phyloP scores from a whole-genome alignment of 2,888 invertebrate species.

The Xanthorhoe designata region DNA sequence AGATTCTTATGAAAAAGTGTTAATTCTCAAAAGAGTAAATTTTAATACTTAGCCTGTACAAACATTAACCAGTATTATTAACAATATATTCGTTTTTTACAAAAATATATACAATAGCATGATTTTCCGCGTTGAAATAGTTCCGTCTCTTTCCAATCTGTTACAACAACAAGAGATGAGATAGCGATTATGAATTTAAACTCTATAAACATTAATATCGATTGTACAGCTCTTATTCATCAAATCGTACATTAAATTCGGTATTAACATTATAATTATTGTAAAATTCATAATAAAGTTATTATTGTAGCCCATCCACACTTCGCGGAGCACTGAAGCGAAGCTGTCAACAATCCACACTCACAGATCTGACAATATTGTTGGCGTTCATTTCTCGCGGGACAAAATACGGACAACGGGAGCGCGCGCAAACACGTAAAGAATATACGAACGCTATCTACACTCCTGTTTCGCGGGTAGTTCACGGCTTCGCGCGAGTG shows the following conservation, averaged over 20 bases:
- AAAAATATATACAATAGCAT: not conserved
- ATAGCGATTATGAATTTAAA: not conserved
- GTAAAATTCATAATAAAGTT: not conserved
- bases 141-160: not conserved
- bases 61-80: not conserved
- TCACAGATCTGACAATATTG: no score
- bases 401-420: no score
- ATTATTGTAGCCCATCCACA: no score
- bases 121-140: not conserved
- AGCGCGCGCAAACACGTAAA: no score
- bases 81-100: not conserved
- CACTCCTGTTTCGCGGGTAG: no score
- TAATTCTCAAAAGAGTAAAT: not conserved
- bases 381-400: no score
- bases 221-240: not conserved
- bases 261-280: not conserved
- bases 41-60: not conserved
- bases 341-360: no score
- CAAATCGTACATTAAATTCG: not conserved
- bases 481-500: no score
- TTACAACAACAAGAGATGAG: not conserved
- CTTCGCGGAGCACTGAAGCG: no score
- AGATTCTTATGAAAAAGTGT: slow-evolving; percentile 1
- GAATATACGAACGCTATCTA: no score
- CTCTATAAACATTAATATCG: not conserved